Conservation (phyloP, 2,888 invertebrate species). For the Hybos culiciformis region DNA sequence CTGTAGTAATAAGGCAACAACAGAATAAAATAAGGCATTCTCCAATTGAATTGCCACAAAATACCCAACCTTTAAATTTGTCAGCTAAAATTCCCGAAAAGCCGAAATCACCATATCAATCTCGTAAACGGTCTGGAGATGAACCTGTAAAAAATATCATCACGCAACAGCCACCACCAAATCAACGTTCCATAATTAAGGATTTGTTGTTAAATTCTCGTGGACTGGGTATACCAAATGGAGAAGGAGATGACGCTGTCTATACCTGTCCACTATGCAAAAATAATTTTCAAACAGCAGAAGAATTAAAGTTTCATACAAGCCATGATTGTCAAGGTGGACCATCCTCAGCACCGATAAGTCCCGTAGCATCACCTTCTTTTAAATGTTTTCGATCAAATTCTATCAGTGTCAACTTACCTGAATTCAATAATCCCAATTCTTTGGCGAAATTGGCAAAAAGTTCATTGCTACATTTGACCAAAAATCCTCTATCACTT, state of each 20-base stretch:
- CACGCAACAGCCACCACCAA: conserved; percentile 49
- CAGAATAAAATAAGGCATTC: too few species aligned
- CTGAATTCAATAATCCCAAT: conserved; percentile 39
- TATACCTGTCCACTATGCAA: conserved; percentile 65
- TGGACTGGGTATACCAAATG: conserved; percentile 36
- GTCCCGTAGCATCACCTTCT: conserved; percentile 31
- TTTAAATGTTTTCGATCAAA: conserved; percentile 44
- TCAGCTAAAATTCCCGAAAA: neutral
- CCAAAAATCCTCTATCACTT: conserved; percentile 26
- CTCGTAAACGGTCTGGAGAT: conserved; percentile 19
- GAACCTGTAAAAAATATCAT: conserved; percentile 16
- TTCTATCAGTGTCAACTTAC: conserved; percentile 43
- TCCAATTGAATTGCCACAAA: too few species aligned
- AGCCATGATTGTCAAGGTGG: conserved; percentile 64
- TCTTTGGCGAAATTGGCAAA: conserved; percentile 30
- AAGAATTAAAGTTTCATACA: conserved; percentile 68
- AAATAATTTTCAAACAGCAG: conserved; percentile 63
- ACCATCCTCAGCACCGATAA: conserved; percentile 32
- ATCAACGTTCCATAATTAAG: conserved; percentile 57
- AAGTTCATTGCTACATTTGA: conserved; percentile 32
- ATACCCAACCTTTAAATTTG: too few species aligned
- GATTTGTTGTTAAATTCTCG: conserved; percentile 62
- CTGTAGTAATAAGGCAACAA: too few species aligned
- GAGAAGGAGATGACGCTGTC: conserved; percentile 46
- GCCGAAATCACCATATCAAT: too few species aligned